Evolutionary conservation across 2,888 invertebrate species (phyloP).

Genomic region (Torymus aiolomorphi): DNA sequence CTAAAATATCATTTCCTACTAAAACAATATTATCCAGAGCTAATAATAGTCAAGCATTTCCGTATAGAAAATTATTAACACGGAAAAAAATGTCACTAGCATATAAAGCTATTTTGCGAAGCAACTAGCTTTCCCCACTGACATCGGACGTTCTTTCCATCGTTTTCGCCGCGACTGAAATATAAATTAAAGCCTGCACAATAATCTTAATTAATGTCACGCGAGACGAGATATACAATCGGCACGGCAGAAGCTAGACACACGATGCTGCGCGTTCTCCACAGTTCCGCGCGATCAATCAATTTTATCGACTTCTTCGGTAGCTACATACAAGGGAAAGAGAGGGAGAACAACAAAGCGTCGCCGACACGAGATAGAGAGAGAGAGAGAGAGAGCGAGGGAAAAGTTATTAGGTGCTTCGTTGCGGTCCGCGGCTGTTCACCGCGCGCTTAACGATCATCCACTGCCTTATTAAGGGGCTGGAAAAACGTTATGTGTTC

Average conservation of each 20-base stretch:
- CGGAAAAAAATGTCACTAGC: too few relatives aligned
- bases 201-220: constrained; percentile 1
- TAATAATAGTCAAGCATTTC: too few relatives aligned
- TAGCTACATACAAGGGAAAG: not conserved
- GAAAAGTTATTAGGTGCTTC: constrained; percentile 27
- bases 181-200: too few relatives aligned
- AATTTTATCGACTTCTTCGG: constrained; percentile 4
- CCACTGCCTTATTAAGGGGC: constrained; percentile 23
- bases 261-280: not conserved
- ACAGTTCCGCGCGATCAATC: constrained; percentile 11
- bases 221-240: not conserved
- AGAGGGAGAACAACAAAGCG: not conserved
- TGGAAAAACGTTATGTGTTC: constrained; percentile 21
- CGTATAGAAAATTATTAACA: too few relatives aligned
- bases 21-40: too few relatives aligned
- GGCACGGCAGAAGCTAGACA: not conserved
- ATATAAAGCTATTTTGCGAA: too few relatives aligned
- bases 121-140: too few relatives aligned
- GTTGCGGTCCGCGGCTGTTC: not conserved
- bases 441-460: constrained; percentile 14
- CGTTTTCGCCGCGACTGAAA: too few relatives aligned
- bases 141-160: too few relatives aligned
- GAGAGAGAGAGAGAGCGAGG: not conserved
- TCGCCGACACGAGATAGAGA: not conserved
- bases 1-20: too few relatives aligned